Evolutionary conservation across 2,113 vertebrate genomes (phyloP), one percentile per base, ranked within the genome.

Genomic region (Gopherus flavomarginatus): DNA sequence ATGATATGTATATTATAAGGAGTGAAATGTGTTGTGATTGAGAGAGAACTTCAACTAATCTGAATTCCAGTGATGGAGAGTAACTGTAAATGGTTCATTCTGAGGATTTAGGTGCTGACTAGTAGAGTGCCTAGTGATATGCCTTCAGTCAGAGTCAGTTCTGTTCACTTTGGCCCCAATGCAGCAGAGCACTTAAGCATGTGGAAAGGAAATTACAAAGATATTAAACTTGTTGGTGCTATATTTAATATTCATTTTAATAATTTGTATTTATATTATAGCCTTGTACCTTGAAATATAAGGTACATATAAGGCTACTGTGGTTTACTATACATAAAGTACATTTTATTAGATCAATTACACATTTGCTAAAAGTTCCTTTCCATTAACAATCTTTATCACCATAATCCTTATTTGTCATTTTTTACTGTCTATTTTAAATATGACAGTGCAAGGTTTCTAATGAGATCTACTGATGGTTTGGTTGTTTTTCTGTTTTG

Each of bases 351-450:
- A 22, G 2, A 31, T 19, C 53, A 22, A 35, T 52, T 52, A 2
- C 27, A 6, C 24, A 6, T 27, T 79, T 82, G 19, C 80, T 59
- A 49, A 1, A 5, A 3, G 50, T 75, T 81, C 26, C 1, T 88
- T 90, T 85, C 44, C 52, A 3, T 14, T 19, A 47, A 11, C 11
- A 47, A 53, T 77, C 13, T 49, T 50, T 85, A 1, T 52, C 83
- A 14, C 49, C 0, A 2, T 52, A 49, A 69, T 31, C 3, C 2
- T 90, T 91, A 42, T 38, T 38, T 35, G 38, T 62, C 9, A 88
- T 92, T 95, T 13, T 80, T 81, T 87, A 57, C 8, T 57, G 16
- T 38, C 16, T 83, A 3, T 44, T 88, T 95, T 56, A 91, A 97
- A 88, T 3, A 5, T 86, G 16, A 24, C 6, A 57, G 42, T 52